Evolutionary conservation across 2,888 invertebrate genomes (phyloP), one percentile per base, ranked within the genome.

Genomic region (Magallana nippona): DNA sequence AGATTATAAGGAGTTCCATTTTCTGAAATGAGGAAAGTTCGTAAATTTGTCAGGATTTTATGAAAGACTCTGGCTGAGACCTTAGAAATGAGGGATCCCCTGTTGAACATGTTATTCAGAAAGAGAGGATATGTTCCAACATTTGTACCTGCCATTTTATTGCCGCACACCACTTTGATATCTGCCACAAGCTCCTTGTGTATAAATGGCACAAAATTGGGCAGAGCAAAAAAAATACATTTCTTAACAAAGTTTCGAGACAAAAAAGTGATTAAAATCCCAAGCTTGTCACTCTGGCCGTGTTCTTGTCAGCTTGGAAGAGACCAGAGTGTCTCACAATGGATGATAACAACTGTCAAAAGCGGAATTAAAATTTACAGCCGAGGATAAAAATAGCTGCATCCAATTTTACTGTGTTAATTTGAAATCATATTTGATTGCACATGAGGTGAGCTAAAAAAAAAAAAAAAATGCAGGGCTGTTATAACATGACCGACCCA

Each of bases 241-340:
- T 71, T 71, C 71, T 71, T 15, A 71, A 71, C 71, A 71, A 71
- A 32, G 22, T 71, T 71, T 71, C 71, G 71, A 71, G 71, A 71
- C 71, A 71, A 71, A 71, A 71, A 71, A 71, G 71, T 71, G 71
- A 71, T 71, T 71, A 71, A 71, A 71, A 22, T 71, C 22, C 32
- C 32, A 15, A 27, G 71, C 71, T 71, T 71, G 71, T 71, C 71
- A 71, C 71, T 71, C 32, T 27, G 32, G 32, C 71, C 71, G 32
- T 71, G 71, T 71, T 71, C 71, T 27, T 71, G 71, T 71, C 71
- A 71, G 15, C 13, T 27, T 10, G 19, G 71, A 71, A 27, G 71
- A 15, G 71, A 22, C 22, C 71, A 71, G 27, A 60, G 60, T 27
- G 71, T 71, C 71, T 71, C 32, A 13, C 15, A 71, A 32, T 71